Evolutionary conservation across 2,113 vertebrate species (phyloP), one percentile per base, ranked within the genome.

Genomic region (Mandrillus leucophaeus): DNA sequence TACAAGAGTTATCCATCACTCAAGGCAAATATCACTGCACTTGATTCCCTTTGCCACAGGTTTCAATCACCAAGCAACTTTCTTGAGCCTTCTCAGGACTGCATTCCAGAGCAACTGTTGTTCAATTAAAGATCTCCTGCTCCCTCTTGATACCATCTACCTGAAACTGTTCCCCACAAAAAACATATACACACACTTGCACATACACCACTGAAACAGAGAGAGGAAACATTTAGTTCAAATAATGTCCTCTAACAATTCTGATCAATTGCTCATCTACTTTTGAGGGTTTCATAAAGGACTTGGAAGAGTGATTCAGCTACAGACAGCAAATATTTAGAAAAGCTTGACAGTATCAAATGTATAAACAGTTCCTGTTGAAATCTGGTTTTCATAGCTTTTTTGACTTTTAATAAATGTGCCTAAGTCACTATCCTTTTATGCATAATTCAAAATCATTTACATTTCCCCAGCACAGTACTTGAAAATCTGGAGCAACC

Each of bases 151-250:
- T 82, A 91, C 40, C 90, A 95, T 88, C 92, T 93, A 48, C 86
- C 55, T 75, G 38, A 96, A 96, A 96, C 68, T 66, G 66, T n/a
- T 86, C 84, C 92, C 61, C 48, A 50, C 43, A 76, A 30, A 87
- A 84, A 83, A 66, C 35, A 84, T 18, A 92, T 45, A 96, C n/a
- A 75, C 38, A 92, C 30, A 55, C 68, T 43, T 72, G n/a, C 61
- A 96, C 95, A 96, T 85, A 95, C 79, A 68, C 96, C 80, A 81
- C 68, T 97, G 91, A 97, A 93, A 98, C 97, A 97, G 13, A 96
- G 84, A 93, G 96, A 96, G 83, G 92, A 85, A 86, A 96, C 80
- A 96, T 70, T 35, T 50, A 73, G 35, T 70, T 95, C 91, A 45
- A 94, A 96, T 90, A 89, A 96, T 84, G 88, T 80, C 73, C 68